A percentile compares a stretch with the other conserved stretches of the same genome.
Conservation (phyloP, 2,113 vertebrate genomes). For the Columbina picui region DNA sequence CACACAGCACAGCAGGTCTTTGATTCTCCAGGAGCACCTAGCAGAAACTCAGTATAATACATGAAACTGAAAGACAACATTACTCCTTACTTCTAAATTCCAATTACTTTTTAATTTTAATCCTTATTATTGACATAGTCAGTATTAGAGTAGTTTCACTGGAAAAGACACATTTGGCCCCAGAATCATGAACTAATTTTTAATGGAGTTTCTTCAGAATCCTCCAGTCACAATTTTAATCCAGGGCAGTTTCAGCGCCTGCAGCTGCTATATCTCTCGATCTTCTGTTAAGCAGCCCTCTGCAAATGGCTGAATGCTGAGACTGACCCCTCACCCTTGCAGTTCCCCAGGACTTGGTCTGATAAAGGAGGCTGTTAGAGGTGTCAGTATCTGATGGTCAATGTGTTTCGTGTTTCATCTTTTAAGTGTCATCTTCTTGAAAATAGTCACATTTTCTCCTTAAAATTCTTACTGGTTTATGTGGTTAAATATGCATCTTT, state of each 20-base stretch:
- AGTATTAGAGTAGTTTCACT: neutral
- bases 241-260: neutral
- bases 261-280: accelerated
- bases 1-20: neutral
- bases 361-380: neutral
- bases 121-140: neutral
- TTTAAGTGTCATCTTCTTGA: neutral
- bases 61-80: neutral
- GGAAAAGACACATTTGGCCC: neutral
- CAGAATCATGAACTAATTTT: neutral
- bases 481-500: neutral
- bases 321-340: neutral
- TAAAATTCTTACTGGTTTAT: neutral
- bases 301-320: neutral
- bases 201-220: neutral
- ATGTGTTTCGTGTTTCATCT: neutral
- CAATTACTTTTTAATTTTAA: neutral
- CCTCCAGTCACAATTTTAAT: neutral
- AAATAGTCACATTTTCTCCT: slow-evolving; percentile 8
- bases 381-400: neutral
- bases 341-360: neutral
- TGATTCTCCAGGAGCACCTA: neutral
- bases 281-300: neutral
- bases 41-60: neutral
- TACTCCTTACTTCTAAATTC: neutral